Evolutionary conservation across 2,888 invertebrate species (phyloP).

Genomic region (Trissoscelio sp.): DNA sequence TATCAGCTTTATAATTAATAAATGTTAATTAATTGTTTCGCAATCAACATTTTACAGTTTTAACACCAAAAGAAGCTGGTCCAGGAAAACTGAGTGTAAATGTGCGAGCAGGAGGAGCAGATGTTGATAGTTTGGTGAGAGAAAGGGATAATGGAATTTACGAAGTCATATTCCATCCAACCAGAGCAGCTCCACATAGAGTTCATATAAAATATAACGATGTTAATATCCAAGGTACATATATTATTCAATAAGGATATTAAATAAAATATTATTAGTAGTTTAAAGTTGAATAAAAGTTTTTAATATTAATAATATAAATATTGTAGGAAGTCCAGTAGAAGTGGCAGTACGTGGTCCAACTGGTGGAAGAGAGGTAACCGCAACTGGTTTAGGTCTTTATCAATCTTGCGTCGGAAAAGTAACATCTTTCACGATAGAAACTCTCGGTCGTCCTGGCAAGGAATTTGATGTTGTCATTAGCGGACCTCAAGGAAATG

Average conservation of each 20-base stretch:
- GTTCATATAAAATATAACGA: slow-evolving; percentile 94
- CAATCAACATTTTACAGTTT: too few relatives aligned
- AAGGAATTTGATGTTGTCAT: slow-evolving; percentile 96
- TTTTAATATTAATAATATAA: too few relatives aligned
- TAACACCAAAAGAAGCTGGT: slow-evolving; percentile 90
- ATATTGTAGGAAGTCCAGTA: slow-evolving; percentile 84
- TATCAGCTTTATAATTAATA: too few relatives aligned
- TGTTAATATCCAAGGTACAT: slow-evolving; percentile 87
- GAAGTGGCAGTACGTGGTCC: slow-evolving; percentile 86
- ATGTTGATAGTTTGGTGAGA: slow-evolving; percentile 92
- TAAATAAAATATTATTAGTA: too few relatives aligned
- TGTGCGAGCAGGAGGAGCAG: slow-evolving; percentile 91
- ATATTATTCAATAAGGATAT: background rate
- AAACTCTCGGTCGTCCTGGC: slow-evolving; percentile 92
- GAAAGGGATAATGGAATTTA: slow-evolving; percentile 90
- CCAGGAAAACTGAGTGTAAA: slow-evolving; percentile 92
- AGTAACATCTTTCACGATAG: slow-evolving; percentile 94
- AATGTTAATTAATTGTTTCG: too few relatives aligned
- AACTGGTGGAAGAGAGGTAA: slow-evolving; percentile 89
- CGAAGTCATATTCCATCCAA: slow-evolving; percentile 95
- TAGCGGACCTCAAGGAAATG: slow-evolving; percentile 91
- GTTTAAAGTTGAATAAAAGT: background rate
- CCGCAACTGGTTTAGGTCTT: slow-evolving; percentile 91
- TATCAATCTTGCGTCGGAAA: slow-evolving; percentile 93
- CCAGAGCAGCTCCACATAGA: slow-evolving; percentile 93